phyloP scores from a whole-genome alignment of 2,113 vertebrate species.

The Osmerus mordax region DNA sequence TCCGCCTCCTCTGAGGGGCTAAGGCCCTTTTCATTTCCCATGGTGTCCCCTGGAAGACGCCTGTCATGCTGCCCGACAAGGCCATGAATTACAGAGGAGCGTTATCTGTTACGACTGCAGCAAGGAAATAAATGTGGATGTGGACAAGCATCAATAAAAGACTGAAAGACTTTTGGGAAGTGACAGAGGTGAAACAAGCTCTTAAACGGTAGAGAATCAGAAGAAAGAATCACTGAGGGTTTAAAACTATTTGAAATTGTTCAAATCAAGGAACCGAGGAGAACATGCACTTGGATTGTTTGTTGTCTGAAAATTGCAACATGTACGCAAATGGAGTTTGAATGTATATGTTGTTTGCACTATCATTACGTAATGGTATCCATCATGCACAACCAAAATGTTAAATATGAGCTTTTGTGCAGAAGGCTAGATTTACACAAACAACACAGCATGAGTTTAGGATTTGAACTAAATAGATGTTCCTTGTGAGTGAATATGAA shows the following conservation, averaged over 20 bases:
- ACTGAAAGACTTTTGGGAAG: slow-evolving; percentile 29
- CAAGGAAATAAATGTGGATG: slow-evolving; percentile 52
- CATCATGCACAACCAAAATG: no score
- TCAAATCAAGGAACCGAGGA: not conserved
- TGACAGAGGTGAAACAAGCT: slow-evolving; percentile 28
- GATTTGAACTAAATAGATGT: no score
- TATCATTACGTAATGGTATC: no score
- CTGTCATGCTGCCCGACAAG: slow-evolving; percentile 50
- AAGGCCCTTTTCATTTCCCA: slow-evolving; percentile 25
- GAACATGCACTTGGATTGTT: not conserved
- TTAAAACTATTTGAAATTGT: not conserved
- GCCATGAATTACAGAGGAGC: slow-evolving; percentile 57
- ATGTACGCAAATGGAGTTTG: no score
- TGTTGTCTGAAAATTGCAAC: not conserved
- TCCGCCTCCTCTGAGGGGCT: slow-evolving; percentile 11
- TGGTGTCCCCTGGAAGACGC: slow-evolving; percentile 37
- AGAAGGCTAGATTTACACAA: no score
- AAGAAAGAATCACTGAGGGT: not conserved
- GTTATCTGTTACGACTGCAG: slow-evolving; percentile 46
- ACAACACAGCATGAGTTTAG: no score
- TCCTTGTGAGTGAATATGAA: no score
- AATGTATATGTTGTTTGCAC: no score
- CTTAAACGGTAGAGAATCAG: slow-evolving; percentile 3
- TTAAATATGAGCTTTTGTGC: no score
- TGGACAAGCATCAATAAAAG: slow-evolving; percentile 40